phyloP scores from a whole-genome alignment of 2,113 vertebrate genomes.

The Gnathonemus longibarbis region DNA sequence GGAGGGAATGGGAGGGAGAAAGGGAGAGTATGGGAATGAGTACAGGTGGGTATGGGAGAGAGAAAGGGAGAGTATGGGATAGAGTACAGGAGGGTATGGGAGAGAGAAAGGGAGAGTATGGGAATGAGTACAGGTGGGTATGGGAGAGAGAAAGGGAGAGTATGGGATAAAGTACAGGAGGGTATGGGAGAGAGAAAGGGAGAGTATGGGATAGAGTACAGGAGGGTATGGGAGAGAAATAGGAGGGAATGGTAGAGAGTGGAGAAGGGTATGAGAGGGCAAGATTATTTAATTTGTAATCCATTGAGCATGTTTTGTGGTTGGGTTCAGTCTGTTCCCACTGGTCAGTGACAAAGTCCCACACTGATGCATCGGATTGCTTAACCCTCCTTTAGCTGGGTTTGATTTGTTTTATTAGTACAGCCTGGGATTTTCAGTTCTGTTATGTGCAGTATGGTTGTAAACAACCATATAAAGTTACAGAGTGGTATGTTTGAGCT shows the following conservation, averaged over 20 bases:
- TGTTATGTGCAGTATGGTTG: neutral
- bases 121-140: too few species aligned
- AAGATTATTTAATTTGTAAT: neutral
- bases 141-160: too few species aligned
- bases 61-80: neutral
- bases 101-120: too few species aligned
- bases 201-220: neutral
- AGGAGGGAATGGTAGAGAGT: neutral
- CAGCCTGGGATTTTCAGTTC: neutral
- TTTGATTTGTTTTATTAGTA: neutral
- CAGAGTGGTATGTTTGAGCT: neutral
- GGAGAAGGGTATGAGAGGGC: neutral
- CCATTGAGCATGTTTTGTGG: neutral
- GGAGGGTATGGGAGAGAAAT: neutral
- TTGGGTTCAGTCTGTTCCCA: neutral
- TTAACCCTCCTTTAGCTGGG: neutral
- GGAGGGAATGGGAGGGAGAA: too few species aligned
- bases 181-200: too few species aligned
- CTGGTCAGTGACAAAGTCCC: neutral
- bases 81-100: neutral
- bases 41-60: too few species aligned
- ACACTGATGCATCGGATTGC: neutral
- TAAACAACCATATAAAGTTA: neutral
- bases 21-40: too few species aligned
- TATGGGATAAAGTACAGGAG: neutral